Conservation (phyloP, 1,140 invertebrate species). For the Prorops nasuta region DNA sequence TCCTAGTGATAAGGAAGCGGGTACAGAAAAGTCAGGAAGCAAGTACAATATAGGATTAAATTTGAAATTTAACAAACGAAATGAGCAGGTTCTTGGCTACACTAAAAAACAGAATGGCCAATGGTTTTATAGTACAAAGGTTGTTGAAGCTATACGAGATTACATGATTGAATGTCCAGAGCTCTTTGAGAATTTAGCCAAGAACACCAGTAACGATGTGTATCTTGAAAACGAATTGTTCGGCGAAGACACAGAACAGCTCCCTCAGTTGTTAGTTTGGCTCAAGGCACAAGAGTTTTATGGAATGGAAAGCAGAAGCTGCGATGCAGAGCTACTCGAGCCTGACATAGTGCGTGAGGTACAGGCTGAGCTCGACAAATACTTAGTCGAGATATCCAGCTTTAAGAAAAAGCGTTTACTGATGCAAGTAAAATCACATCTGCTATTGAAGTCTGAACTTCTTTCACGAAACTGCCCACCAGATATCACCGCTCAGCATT, state of each 20-base stretch:
- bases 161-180: slow-evolving; percentile 75
- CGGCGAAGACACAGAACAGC: slow-evolving; percentile 47
- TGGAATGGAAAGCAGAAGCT: slow-evolving; percentile 61
- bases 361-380: slow-evolving; percentile 60
- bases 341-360: slow-evolving; percentile 66
- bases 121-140: slow-evolving; percentile 83
- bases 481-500: slow-evolving; percentile 65
- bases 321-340: slow-evolving; percentile 70
- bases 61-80: slow-evolving; percentile 84
- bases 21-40: no score
- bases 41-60: slow-evolving; percentile 87
- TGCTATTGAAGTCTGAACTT: slow-evolving; percentile 59
- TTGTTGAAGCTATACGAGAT: slow-evolving; percentile 66
- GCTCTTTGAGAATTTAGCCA: slow-evolving; percentile 66
- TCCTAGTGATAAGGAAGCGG: slow-evolving; percentile 36
- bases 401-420: slow-evolving; percentile 59
- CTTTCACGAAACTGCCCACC: slow-evolving; percentile 53
- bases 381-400: slow-evolving; percentile 25
- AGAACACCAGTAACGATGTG: slow-evolving; percentile 57
- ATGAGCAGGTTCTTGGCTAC: slow-evolving; percentile 74
- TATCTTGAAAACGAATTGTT: slow-evolving; percentile 70
- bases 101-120: slow-evolving; percentile 69
- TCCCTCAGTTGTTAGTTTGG: slow-evolving; percentile 68
- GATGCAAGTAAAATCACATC: slow-evolving; percentile 76
- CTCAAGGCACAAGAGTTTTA: slow-evolving; percentile 68